Evolutionary conservation across 2,888 invertebrate genomes (phyloP).

Genomic region (Arctia plantaginis): DNA sequence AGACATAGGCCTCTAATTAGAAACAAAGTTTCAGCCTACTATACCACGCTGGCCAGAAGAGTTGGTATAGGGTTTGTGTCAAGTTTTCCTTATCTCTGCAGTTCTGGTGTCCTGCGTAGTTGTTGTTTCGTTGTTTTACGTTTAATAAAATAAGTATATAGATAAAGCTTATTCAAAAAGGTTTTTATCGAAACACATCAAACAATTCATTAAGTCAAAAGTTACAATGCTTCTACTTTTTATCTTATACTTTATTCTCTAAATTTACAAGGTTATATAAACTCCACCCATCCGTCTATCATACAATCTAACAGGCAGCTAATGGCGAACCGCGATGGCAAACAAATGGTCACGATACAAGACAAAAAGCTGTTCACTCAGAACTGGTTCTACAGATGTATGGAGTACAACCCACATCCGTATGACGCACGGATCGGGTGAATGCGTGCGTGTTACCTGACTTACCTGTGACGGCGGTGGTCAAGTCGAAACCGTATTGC

Average conservation of each 20-base stretch:
- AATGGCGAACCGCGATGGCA: conserved; percentile 69
- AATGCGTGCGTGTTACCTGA: conserved; percentile 41
- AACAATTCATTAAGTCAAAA: conserved; percentile 38
- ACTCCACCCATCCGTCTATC: conserved; percentile 59
- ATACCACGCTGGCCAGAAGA: no score
- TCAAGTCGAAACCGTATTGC: conserved; percentile 27
- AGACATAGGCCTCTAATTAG: no score
- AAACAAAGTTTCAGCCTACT: no score
- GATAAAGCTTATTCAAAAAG: not conserved
- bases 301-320: conserved; percentile 55
- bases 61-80: no score
- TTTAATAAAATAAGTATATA: not conserved
- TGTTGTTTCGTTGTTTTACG: no score
- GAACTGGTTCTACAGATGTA: conserved; percentile 73
- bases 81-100: no score
- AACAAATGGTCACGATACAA: conserved; percentile 71
- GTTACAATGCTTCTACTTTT: conserved; percentile 29
- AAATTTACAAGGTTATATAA: conserved; percentile 50
- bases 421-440: conserved; percentile 67
- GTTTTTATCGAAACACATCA: conserved; percentile 20
- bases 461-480: conserved; percentile 35
- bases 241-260: conserved; percentile 43
- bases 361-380: conserved; percentile 68
- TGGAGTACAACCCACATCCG: conserved; percentile 73
- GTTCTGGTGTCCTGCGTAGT: no score